Evolutionary conservation across 2,888 invertebrate species (phyloP).

Genomic region (Sicus ferrugineus): DNA sequence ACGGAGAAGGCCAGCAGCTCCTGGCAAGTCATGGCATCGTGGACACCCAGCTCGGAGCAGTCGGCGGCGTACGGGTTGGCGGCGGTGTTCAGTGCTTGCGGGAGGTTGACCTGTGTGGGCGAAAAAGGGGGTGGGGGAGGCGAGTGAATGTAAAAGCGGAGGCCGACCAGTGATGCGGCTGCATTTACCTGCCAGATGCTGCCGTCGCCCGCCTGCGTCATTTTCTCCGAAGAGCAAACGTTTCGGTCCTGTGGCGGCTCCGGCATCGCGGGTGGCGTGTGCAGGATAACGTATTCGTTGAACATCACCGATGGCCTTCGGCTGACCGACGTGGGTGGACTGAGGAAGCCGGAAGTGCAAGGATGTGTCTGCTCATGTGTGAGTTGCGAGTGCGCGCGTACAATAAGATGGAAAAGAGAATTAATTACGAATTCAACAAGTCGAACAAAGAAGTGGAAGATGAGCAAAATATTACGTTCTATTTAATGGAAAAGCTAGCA

Average conservation of each 20-base stretch:
- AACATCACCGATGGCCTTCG: constrained; percentile 89
- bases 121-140: background rate
- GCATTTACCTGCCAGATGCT: constrained; percentile 72
- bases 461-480: background rate
- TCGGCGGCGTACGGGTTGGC: constrained; percentile 64
- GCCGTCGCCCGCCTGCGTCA: constrained; percentile 84
- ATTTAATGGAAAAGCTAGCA: background rate
- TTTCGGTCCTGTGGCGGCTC: constrained; percentile 65
- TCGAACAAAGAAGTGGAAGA: background rate
- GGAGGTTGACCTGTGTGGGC: constrained; percentile 60
- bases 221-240: constrained; percentile 85
- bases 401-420: too few species aligned
- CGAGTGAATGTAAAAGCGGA: background rate
- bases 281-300: constrained; percentile 82
- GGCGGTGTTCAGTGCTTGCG: constrained; percentile 65
- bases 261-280: constrained; percentile 67
- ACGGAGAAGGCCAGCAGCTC: constrained; percentile 91
- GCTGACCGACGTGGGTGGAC: constrained; percentile 74
- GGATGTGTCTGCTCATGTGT: constrained; percentile 70
- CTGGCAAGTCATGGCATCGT: constrained; percentile 73
- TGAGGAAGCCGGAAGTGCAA: constrained; percentile 73
- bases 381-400: constrained; percentile 1
- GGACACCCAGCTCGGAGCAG: constrained; percentile 67
- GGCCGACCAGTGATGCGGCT: background rate
- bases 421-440: too few species aligned